A percentile compares a stretch with the other conserved stretches of the same genome.
phyloP scores from a whole-genome alignment of 2,113 vertebrate species.

The Colistium nudipinnis region DNA sequence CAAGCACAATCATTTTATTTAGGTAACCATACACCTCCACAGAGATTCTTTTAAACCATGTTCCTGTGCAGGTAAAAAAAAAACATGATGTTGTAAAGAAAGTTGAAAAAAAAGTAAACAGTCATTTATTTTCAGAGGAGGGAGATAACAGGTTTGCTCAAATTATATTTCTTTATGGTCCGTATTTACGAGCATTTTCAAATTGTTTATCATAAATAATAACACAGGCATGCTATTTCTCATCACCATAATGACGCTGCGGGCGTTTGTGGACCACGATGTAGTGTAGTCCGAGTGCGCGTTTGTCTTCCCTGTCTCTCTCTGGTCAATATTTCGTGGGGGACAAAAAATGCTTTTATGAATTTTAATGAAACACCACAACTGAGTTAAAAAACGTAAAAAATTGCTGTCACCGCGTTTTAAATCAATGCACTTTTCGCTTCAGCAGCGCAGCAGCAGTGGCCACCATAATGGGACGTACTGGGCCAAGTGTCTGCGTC shows the following conservation, averaged over 20 bases:
- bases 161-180: background rate
- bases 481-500: slow-evolving; percentile 10
- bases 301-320: slow-evolving; percentile 8
- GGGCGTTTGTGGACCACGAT: slow-evolving; percentile 22
- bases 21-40: background rate
- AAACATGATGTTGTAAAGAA: background rate
- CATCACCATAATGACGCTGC: slow-evolving; percentile 11
- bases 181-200: slow-evolving; percentile 18
- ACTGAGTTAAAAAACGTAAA: background rate
- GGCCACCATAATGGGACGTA: background rate
- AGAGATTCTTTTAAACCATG: background rate
- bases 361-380: background rate
- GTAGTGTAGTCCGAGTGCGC: background rate
- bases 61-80: background rate
- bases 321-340: background rate
- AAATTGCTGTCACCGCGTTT: background rate
- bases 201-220: slow-evolving; percentile 30
- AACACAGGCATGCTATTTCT: slow-evolving; percentile 19
- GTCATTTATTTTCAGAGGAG: background rate
- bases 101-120: too few species aligned
- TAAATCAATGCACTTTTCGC: slow-evolving; percentile 27
- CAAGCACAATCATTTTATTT: background rate
- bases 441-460: background rate
- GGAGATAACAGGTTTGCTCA: background rate
- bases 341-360: background rate